Evolutionary conservation across 1,140 invertebrate species (phyloP).

Genomic region (Zophobas morio): DNA sequence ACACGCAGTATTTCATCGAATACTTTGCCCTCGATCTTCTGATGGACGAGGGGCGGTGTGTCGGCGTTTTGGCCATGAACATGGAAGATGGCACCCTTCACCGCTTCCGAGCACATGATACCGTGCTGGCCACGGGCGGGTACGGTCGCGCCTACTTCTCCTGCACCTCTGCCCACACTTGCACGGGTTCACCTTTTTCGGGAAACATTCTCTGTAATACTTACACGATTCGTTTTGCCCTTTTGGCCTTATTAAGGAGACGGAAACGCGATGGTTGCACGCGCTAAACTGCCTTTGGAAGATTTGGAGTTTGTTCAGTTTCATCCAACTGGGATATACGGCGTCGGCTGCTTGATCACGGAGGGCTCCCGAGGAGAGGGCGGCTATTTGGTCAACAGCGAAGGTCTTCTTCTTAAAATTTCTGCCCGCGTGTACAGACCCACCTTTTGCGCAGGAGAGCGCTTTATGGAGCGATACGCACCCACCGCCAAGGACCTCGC

Average conservation of each 20-base stretch:
- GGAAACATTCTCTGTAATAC: too few species aligned
- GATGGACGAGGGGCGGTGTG: constrained; percentile 94
- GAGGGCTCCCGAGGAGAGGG: constrained; percentile 87
- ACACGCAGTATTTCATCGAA: constrained; percentile 99
- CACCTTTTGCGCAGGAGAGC: constrained; percentile 83
- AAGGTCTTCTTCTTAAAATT: too few species aligned
- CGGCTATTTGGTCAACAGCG: constrained; percentile 86
- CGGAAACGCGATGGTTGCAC: constrained; percentile 83
- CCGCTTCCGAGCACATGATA: constrained; percentile 84
- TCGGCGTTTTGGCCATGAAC: constrained; percentile 94
- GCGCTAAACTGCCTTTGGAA: constrained; percentile 81
- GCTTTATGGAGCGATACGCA: constrained; percentile 91
- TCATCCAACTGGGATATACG: constrained; percentile 90
- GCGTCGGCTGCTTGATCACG: constrained; percentile 88
- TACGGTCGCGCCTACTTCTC: constrained; percentile 85
- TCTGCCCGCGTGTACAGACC: too few species aligned
- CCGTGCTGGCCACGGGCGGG: constrained; percentile 77
- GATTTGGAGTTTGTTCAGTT: constrained; percentile 94
- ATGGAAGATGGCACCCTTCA: constrained; percentile 99
- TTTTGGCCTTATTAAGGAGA: too few species aligned
- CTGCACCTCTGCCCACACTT: constrained; percentile 88
- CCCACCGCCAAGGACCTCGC: constrained; percentile 90
- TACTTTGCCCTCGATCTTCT: constrained; percentile 98
- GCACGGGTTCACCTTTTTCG: too few species aligned
- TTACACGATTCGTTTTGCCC: too few species aligned